phyloP scores from a whole-genome alignment of 2,113 vertebrate species.

The Microcebus ravelobensis region DNA sequence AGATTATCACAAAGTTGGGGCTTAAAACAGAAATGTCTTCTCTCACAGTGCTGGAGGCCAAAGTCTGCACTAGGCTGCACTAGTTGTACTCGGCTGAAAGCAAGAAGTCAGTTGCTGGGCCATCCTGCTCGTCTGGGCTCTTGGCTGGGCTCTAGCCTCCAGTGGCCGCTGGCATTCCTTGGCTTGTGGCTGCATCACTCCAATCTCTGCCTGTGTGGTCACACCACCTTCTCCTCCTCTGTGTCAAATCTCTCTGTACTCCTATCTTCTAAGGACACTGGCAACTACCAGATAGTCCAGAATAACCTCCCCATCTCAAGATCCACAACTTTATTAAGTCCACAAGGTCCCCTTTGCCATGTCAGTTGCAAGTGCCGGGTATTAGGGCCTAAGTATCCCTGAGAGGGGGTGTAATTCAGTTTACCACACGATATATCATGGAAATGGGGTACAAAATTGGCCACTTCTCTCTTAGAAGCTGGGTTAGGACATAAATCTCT shows the following conservation, averaged over 20 bases:
- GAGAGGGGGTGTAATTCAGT: background rate
- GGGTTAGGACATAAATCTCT: background rate
- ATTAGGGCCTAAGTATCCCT: background rate
- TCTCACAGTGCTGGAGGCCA: background rate
- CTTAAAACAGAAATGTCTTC: background rate
- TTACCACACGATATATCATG: fast-evolving
- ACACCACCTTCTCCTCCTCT: background rate
- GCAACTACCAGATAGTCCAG: background rate
- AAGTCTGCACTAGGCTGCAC: background rate
- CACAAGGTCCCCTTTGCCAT: background rate
- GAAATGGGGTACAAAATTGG: background rate
- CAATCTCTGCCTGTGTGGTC: background rate
- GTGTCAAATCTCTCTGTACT: background rate
- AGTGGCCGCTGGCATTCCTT: background rate
- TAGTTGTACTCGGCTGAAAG: background rate
- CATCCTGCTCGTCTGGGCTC: no score
- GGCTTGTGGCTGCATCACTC: background rate
- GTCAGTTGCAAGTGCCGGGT: no score
- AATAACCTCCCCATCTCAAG: background rate
- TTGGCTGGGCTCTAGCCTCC: background rate
- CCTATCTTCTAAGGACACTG: background rate
- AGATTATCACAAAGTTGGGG: background rate
- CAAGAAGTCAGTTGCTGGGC: no score
- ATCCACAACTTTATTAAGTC: background rate
- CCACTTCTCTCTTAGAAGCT: background rate